Conservation (phyloP, 2,797 vertebrate genomes). For the Staurois parvus region DNA sequence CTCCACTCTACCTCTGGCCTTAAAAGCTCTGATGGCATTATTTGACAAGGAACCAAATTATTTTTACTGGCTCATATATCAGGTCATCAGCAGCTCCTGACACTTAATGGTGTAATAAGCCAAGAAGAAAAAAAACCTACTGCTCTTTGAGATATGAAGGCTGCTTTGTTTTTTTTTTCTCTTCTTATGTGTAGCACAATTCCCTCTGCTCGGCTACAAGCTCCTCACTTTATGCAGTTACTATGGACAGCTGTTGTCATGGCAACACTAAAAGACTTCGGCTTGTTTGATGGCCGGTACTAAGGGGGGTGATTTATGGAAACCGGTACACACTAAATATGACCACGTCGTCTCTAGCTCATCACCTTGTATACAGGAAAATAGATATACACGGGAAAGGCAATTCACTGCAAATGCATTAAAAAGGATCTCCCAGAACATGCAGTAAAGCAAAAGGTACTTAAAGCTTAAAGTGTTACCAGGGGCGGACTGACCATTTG, state of each 20-base stretch:
- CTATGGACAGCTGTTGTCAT: slow-evolving; percentile 26
- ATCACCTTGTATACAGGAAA: too few relatives aligned
- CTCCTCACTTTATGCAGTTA: slow-evolving; percentile 20
- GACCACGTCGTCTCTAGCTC: not conserved
- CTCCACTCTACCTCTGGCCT: slow-evolving; percentile 5
- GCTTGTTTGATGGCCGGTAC: not conserved
- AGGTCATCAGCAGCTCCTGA: slow-evolving; percentile 31
- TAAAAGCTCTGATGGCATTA: slow-evolving; percentile 26
- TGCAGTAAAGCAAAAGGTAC: too few relatives aligned
- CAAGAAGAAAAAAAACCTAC: not conserved
- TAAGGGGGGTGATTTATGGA: not conserved
- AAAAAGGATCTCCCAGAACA: too few relatives aligned
- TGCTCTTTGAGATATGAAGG: not conserved
- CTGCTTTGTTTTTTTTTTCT: not conserved
- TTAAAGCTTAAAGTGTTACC: too few relatives aligned
- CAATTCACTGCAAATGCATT: too few relatives aligned
- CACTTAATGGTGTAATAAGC: slow-evolving; percentile 8
- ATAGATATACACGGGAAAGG: too few relatives aligned
- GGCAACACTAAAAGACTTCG: not conserved
- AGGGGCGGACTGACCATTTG: too few relatives aligned
- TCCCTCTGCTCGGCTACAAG: not conserved
- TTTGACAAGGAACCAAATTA: slow-evolving; percentile 32
- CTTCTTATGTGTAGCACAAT: not conserved
- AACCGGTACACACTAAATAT: not conserved
- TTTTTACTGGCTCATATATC: slow-evolving; percentile 34